These are phyloP conservation scores for Melinaea marsaeus DNA, from an alignment of 2,888 invertebrate species.

Conservation along the genomic window DNA sequence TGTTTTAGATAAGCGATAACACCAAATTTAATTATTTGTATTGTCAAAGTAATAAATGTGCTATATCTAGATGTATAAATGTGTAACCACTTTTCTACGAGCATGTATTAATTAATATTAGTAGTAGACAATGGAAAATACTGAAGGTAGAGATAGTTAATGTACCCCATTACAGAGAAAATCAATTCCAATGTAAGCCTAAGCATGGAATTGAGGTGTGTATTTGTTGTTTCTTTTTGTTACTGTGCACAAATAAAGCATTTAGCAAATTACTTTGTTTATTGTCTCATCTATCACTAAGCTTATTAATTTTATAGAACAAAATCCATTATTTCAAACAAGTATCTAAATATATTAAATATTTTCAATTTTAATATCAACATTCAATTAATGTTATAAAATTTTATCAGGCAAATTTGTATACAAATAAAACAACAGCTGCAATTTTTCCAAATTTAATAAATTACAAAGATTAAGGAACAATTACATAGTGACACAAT, in stretches of 20 bases:
- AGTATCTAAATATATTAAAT: neutral
- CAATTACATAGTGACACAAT: conserved; percentile 10
- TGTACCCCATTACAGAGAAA: conserved; percentile 17
- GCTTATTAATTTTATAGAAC: neutral
- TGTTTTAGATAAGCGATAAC: neutral
- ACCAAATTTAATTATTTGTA: conserved; percentile 8
- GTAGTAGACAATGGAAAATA: conserved; percentile 25
- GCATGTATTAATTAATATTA: conserved; percentile 23
- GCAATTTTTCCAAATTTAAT: conserved; percentile 14
- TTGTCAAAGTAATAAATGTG: conserved; percentile 7
- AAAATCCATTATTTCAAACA: neutral
- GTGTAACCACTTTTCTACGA: conserved; percentile 28
- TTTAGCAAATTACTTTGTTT: conserved; percentile 34
- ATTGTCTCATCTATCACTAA: neutral
- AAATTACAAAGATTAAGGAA: conserved; percentile 16
- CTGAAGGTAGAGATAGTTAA: conserved; percentile 23
- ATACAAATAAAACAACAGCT: conserved; percentile 2
- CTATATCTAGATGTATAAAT: conserved; percentile 12
- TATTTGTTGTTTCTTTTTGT: conserved; percentile 31
- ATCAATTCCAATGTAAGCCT: conserved; percentile 33
- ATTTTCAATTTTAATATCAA: no score
- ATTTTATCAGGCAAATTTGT: no score
- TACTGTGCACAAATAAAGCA: conserved; percentile 59
- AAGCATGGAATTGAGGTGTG: conserved; percentile 54
- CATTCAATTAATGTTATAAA: no score